Base-by-base conservation (phyloP, 2,888 invertebrate species). In the Tenthredo scrophulariae region DNA sequence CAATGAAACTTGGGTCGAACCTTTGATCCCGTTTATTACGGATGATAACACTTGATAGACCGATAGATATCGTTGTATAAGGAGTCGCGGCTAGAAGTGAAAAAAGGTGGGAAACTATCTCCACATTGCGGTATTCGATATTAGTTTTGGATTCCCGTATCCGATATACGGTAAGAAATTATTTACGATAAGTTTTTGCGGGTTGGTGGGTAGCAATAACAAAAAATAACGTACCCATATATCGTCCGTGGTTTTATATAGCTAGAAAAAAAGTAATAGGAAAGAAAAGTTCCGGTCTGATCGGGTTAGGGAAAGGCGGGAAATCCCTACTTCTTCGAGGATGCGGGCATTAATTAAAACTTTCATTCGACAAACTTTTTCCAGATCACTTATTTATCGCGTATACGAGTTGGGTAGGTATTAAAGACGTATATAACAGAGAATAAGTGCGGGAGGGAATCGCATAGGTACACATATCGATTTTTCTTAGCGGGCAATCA, bases 261-360 rank as follows among this genome's bases (percentile, higher is more conserved):
- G 1, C 62, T 62, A 13, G 2, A 13, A 26, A 26, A 26, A 26
- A 26, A 26, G 10, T 29, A 29, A 67, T 6, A 67, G 0, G 18
- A 67, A 33, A 29, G 33, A 67, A 33, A 67, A 67, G 33, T 67
- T 67, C 33, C 33, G 13, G 22, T 67, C 33, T 26, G 33, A 22
- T 22, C 22, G 62, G 33, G 18, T 15, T 67, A 33, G 6, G 15
- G 26, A 6, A 15, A 33, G 67, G 67, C 33, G 67, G 67, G 18
- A 67, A 67, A 67, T 33, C 33, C 33, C 33, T 10, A 15, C 15
- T 67, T 6, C 33, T 18, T 26, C 37, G 29, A 18, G 33, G 33
- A 62, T 29, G n/a, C n/a, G 67, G 33, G 67, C 67, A 33, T 67
- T 67, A 67, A 67, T 67, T 67, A 67, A 33, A 67, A 67, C 67